phyloP scores from a whole-genome alignment of 92 coral and sea anemone genomes.

The Epizoanthus stellaris region DNA sequence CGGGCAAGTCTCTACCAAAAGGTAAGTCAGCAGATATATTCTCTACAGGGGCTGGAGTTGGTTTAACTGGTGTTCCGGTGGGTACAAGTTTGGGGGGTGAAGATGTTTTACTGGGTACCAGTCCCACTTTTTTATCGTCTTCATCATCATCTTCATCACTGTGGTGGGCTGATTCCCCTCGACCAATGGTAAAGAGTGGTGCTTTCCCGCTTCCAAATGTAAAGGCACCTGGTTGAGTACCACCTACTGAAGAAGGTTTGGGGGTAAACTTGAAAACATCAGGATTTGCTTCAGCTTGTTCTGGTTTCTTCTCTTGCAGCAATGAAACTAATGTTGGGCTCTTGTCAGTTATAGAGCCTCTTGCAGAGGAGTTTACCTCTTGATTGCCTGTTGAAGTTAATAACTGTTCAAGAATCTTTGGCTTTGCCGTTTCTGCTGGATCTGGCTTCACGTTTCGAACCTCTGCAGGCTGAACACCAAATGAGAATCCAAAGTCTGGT shows the following conservation, averaged over 20 bases:
- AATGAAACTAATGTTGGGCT: slow-evolving; percentile 31
- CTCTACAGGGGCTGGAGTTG: slow-evolving; percentile 2
- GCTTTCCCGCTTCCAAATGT: slow-evolving; percentile 22
- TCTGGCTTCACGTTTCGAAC: not conserved
- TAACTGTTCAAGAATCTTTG: not conserved
- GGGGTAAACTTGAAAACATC: not conserved
- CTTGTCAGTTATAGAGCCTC: not conserved
- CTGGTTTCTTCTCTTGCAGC: not conserved
- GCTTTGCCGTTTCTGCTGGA: not conserved
- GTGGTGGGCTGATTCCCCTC: slow-evolving; percentile 48
- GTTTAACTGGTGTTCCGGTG: slow-evolving; percentile 10
- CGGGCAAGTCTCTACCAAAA: slow-evolving; percentile 66
- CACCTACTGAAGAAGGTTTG: not conserved
- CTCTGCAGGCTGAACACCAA: not conserved
- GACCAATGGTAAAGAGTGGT: slow-evolving; percentile 81
- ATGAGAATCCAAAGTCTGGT: not conserved
- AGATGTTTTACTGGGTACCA: slow-evolving; percentile 60
- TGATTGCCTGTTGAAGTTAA: not conserved
- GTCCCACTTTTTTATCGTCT: slow-evolving; percentile 48
- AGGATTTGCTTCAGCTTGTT: not conserved
- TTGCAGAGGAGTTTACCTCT: not conserved
- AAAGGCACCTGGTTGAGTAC: not conserved
- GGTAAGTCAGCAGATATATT: slow-evolving; percentile 48
- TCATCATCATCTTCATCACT: slow-evolving; percentile 69
- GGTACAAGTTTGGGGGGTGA: slow-evolving; percentile 54